These are phyloP conservation scores for Dendrocopos noguchii DNA, from an alignment of 2,113 vertebrate species.

Conservation along the genomic window DNA sequence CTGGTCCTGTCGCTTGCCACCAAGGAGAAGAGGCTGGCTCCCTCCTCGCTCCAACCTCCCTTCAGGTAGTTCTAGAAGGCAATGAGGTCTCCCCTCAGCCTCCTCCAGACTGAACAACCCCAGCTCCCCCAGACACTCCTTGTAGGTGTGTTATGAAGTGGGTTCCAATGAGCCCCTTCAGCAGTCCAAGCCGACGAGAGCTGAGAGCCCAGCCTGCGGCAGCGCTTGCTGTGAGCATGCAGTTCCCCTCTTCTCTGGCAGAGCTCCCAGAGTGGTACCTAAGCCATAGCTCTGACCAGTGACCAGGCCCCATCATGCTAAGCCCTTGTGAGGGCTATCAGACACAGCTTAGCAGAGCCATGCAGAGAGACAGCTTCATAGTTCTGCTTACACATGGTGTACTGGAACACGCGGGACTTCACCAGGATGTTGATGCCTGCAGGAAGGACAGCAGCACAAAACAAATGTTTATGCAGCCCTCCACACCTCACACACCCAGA, in stretches of 20 bases:
- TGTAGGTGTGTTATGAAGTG: fast-evolving
- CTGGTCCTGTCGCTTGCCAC: too few relatives aligned
- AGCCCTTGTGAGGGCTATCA: background rate
- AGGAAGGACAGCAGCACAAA: background rate
- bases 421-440: constrained; percentile 95
- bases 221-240: fast-evolving
- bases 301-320: background rate
- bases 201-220: background rate
- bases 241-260: background rate
- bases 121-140: too few relatives aligned
- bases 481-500: background rate
- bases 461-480: background rate
- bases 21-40: too few relatives aligned
- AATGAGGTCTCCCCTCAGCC: too few relatives aligned
- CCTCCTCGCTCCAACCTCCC: too few relatives aligned
- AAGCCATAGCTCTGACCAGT: background rate
- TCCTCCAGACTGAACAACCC: too few relatives aligned
- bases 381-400: constrained; percentile 93
- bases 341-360: background rate
- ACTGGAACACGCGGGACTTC: constrained; percentile 93
- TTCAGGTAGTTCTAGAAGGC: too few relatives aligned
- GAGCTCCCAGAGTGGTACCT: background rate
- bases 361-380: background rate
- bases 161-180: background rate
- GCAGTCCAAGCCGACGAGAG: fast-evolving